A percentile compares a stretch with the other conserved stretches of the same genome.
Conservation (phyloP, 2,113 vertebrate species). For the Lampris megalopsis region DNA sequence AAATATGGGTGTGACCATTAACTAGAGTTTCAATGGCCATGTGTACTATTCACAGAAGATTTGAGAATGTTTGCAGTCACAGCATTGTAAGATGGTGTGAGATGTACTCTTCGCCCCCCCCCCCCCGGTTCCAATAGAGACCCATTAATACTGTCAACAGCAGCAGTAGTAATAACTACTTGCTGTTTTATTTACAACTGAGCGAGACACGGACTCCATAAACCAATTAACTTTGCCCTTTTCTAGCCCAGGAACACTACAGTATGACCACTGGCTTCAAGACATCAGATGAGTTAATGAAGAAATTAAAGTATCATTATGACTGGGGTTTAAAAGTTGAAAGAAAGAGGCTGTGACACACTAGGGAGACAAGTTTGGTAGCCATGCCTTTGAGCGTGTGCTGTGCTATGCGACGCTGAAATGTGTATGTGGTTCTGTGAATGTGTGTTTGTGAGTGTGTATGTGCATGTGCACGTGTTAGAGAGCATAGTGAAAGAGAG, state of each 20-base stretch:
- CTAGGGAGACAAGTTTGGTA: conserved; percentile 12
- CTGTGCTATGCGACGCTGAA: not conserved
- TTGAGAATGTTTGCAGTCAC: no score
- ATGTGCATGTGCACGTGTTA: conserved; percentile 1
- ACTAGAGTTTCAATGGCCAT: no score
- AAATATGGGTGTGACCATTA: no score
- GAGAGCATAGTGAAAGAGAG: conserved; percentile 1
- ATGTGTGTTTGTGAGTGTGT: conserved; percentile 13
- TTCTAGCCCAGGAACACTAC: conserved; percentile 1
- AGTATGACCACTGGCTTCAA: conserved; percentile 5
- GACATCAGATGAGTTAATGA: conserved; percentile 13
- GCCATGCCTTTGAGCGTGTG: conserved; percentile 20
- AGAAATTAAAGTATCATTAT: conserved; percentile 23
- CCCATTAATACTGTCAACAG: not conserved
- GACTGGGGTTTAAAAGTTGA: conserved; percentile 25
- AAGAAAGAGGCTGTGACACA: conserved; percentile 20
- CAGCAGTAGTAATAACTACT: not conserved
- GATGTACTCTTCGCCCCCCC: no score
- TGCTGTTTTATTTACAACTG: not conserved
- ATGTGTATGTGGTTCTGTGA: not conserved
- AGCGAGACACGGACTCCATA: not conserved
- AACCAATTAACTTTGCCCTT: conserved; percentile 18
- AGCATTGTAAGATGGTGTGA: no score
- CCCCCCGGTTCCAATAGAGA: not conserved
- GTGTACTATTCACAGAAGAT: no score